These are phyloP conservation scores for Centrocercus urophasianus DNA, from an alignment of 2,113 vertebrate genomes.

Conservation along the genomic window DNA sequence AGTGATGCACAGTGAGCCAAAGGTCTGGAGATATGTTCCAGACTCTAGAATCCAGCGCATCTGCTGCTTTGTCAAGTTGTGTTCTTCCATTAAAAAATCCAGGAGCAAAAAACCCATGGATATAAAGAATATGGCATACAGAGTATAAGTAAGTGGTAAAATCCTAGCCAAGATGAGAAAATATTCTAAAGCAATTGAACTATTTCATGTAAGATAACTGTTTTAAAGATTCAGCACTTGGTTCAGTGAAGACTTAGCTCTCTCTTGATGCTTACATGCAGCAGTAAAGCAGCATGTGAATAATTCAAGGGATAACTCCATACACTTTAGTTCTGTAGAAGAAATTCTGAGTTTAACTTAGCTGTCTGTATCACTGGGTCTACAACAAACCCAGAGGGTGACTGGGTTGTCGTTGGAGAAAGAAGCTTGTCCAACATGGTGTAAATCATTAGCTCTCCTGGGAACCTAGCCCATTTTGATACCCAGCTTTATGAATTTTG, in stretches of 20 bases:
- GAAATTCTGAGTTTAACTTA: neutral
- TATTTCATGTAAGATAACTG: neutral
- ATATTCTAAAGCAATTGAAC: constrained; percentile 2
- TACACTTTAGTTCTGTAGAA: neutral
- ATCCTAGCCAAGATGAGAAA: constrained; percentile 1
- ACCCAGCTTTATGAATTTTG: neutral
- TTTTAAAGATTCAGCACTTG: neutral
- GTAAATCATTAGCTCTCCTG: neutral
- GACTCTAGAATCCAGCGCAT: neutral
- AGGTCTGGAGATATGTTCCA: neutral
- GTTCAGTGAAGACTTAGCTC: neutral
- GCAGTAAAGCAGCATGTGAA: neutral
- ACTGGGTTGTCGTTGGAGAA: neutral
- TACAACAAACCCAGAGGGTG: neutral
- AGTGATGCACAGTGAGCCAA: neutral
- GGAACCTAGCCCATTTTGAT: neutral
- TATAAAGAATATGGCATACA: neutral
- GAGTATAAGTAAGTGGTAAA: neutral
- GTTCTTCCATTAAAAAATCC: neutral
- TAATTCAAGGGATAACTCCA: neutral
- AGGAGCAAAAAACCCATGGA: neutral
- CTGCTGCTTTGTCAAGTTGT: neutral
- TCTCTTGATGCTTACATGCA: neutral
- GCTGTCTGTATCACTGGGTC: neutral
- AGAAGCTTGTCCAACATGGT: neutral